Percentiles rank a stretch among this genome's conserved stretches.
Conservation (phyloP, 2,113 vertebrate species). For the Epinephelus moara region DNA sequence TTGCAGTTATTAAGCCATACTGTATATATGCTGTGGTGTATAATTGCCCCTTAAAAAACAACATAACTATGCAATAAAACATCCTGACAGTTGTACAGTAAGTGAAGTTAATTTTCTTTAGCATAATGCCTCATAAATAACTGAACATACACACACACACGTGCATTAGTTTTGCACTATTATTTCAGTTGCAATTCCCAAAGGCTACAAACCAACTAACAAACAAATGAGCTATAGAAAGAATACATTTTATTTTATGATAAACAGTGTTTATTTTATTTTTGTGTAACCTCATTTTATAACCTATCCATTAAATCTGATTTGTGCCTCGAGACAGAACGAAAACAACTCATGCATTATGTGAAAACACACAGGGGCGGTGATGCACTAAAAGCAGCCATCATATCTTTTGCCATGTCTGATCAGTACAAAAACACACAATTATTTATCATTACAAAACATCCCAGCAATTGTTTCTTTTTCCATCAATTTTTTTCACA, state of each 20-base stretch:
- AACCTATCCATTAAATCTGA: constrained; percentile 10
- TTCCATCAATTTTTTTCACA: not conserved
- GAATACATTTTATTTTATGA: not conserved
- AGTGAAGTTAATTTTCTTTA: not conserved
- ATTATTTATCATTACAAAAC: not conserved
- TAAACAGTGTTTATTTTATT: not conserved
- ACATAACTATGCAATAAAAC: not conserved
- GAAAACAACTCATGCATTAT: constrained; percentile 19
- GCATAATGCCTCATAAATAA: not conserved
- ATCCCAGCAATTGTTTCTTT: not conserved
- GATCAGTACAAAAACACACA: not conserved
- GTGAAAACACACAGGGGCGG: not conserved
- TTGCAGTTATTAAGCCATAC: not conserved
- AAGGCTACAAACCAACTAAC: not conserved
- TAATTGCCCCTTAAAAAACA: not conserved
- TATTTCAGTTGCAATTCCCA: not conserved
- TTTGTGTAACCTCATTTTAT: not conserved
- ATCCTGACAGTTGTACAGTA: not conserved
- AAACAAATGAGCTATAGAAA: not conserved
- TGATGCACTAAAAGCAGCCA: constrained; percentile 16
- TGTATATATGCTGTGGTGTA: not conserved
- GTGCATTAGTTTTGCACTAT: not conserved
- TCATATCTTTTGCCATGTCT: not conserved
- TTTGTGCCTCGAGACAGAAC: not conserved
- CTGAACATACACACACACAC: not conserved